Conservation (phyloP, 2,888 invertebrate genomes). For the Pyrocoelia pectoralis region DNA sequence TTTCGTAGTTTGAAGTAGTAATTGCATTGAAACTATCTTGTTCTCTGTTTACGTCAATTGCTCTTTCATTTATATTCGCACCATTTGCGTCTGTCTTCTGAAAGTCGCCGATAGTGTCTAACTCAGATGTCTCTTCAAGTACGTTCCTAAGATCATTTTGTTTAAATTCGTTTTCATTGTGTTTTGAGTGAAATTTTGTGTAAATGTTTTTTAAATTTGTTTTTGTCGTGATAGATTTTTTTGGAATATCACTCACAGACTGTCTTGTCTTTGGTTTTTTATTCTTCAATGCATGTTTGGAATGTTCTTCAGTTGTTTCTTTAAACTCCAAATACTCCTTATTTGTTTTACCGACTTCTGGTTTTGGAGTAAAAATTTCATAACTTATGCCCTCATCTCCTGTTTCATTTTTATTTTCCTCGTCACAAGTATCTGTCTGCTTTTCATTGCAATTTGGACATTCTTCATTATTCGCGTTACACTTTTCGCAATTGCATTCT, state of each 20-base stretch:
- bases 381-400: background rate
- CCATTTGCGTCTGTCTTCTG: background rate
- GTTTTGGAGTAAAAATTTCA: background rate
- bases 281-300: background rate
- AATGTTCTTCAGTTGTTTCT: background rate
- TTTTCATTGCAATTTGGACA: constrained; percentile 1
- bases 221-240: background rate
- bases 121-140: background rate
- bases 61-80: background rate
- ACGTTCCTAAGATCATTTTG: background rate
- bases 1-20: background rate
- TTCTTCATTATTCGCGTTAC: constrained; percentile 6
- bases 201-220: constrained; percentile 4
- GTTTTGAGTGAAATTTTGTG: constrained; percentile 15
- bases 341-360: background rate
- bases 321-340: background rate
- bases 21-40: no score
- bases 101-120: constrained; percentile 7
- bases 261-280: constrained; percentile 9
- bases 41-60: background rate
- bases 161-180: constrained; percentile 21
- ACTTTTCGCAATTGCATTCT: background rate
- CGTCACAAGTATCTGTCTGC: background rate
- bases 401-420: background rate
- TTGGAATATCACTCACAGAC: background rate